These are phyloP conservation scores for Bubalus kerabau DNA, from an alignment of 2,113 vertebrate species.

Conservation along the genomic window DNA sequence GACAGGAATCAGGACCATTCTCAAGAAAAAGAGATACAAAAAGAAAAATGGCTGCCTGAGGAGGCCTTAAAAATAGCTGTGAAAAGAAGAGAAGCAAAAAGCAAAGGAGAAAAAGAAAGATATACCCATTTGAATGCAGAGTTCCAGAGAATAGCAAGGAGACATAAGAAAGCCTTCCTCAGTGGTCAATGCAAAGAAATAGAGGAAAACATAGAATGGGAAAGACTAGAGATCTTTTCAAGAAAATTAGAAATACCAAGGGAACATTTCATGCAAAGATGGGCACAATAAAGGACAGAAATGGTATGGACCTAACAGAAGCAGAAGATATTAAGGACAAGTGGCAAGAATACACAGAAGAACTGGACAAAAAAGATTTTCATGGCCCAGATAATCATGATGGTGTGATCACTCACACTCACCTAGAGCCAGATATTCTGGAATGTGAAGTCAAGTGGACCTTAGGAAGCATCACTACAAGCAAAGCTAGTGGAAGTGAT, in stretches of 20 bases:
- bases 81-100: not conserved
- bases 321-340: not conserved
- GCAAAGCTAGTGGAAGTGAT: not conserved
- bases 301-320: not conserved
- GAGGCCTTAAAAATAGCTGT: not conserved
- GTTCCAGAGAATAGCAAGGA: not conserved
- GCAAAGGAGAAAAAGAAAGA: not conserved
- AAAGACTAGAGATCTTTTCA: not conserved
- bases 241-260: not conserved
- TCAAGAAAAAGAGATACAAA: not conserved
- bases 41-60: not conserved
- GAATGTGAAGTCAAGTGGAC: not conserved
- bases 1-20: not conserved
- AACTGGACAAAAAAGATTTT: not conserved
- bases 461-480: not conserved
- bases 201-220: not conserved
- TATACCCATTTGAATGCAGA: not conserved
- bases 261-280: not conserved
- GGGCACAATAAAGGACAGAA: not conserved
- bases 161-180: not conserved
- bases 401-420: not conserved
- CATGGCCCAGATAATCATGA: accelerated
- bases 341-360: not conserved
- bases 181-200: not conserved
- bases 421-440: not conserved